Conservation (phyloP, 2,797 vertebrate species). For the Hippopotamyrus pictus region DNA sequence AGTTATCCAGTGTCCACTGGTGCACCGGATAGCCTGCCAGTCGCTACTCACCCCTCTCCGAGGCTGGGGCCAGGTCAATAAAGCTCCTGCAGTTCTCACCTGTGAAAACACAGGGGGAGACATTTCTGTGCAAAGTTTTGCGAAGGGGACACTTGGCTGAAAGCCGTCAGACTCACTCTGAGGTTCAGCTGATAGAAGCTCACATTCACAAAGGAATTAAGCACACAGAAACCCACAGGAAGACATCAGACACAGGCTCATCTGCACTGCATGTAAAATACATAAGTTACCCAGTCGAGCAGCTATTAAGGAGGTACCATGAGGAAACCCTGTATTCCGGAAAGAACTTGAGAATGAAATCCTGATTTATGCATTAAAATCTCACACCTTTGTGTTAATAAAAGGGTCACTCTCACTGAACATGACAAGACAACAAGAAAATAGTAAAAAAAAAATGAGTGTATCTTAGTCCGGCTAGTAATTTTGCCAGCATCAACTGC, state of each 20-base stretch:
- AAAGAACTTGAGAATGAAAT: not conserved
- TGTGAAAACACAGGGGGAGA: conserved; percentile 45
- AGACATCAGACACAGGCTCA: not conserved
- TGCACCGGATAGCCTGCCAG: not conserved
- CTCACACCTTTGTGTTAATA: not conserved
- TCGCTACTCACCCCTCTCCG: conserved; percentile 78
- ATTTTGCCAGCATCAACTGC: not conserved
- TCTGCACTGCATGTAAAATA: not conserved
- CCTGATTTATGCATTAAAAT: not conserved
- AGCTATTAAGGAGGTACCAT: not conserved
- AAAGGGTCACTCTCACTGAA: not conserved
- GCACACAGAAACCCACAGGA: not conserved
- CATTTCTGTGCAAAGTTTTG: not conserved
- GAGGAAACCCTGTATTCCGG: not conserved
- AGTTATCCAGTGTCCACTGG: not conserved
- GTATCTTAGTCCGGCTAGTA: not conserved
- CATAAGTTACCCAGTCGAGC: not conserved
- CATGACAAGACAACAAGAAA: not conserved
- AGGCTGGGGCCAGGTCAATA: conserved; percentile 86
- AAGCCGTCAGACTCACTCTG: not conserved
- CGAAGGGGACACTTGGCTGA: not conserved
- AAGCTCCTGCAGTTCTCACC: conserved; percentile 90
- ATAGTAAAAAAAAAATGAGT: not conserved
- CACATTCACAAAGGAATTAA: not conserved
- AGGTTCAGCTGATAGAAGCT: not conserved